These are phyloP conservation scores for Karalla daura DNA, from an alignment of 2,797 vertebrate species.

Conservation along the genomic window DNA sequence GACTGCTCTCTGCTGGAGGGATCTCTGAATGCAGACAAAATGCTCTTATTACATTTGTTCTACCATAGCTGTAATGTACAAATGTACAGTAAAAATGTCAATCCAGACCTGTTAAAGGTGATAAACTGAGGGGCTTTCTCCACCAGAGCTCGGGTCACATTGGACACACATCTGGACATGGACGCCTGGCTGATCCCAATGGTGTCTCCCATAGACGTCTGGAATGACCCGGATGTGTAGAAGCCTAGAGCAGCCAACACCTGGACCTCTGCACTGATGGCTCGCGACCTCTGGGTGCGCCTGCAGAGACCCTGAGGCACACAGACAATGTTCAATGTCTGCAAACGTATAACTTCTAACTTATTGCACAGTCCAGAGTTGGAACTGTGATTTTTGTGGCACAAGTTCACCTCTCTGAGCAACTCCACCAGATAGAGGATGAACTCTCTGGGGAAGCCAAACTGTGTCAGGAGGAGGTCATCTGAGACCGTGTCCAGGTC, in stretches of 20 bases:
- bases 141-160: slow-evolving; percentile 93
- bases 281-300: slow-evolving; percentile 93
- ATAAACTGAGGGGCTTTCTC: slow-evolving; percentile 93
- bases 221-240: slow-evolving; percentile 96
- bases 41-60: neutral
- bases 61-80: neutral
- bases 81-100: neutral
- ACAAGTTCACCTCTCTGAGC: slow-evolving; percentile 82
- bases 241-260: slow-evolving; percentile 95
- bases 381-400: neutral
- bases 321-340: neutral
- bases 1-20: slow-evolving; percentile 84
- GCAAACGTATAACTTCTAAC: neutral
- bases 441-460: slow-evolving; percentile 94
- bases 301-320: slow-evolving; percentile 82
- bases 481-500: slow-evolving; percentile 93
- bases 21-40: slow-evolving; percentile 72
- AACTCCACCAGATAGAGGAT: slow-evolving; percentile 94
- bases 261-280: slow-evolving; percentile 97
- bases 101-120: slow-evolving; percentile 61
- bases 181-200: slow-evolving; percentile 98
- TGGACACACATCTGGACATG: slow-evolving; percentile 96
- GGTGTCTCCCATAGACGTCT: slow-evolving; percentile 96
- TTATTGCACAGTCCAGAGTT: no score
- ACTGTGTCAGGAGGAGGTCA: slow-evolving; percentile 89